phyloP scores from a whole-genome alignment of 2,888 invertebrate genomes.

The Lingula anatina region DNA sequence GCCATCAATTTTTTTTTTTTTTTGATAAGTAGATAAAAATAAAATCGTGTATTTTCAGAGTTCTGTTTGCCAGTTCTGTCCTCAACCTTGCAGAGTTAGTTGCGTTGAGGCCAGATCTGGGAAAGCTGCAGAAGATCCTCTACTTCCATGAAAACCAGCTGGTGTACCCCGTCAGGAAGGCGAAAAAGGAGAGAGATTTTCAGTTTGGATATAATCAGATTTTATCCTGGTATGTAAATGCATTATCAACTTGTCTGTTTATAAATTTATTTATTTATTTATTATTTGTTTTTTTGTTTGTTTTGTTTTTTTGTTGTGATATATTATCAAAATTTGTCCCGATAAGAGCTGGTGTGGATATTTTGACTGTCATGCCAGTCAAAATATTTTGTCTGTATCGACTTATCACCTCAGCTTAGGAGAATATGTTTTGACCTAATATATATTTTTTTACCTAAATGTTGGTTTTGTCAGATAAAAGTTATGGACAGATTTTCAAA shows the following conservation, averaged over 20 bases:
- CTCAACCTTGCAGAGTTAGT: constrained; percentile 67
- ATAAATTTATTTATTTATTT: background rate
- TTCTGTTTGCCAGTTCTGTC: constrained; percentile 66
- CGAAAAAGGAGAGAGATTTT: constrained; percentile 66
- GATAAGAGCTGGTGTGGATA: background rate
- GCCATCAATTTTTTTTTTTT: too few species aligned
- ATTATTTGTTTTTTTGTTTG: background rate
- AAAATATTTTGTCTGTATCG: too few species aligned
- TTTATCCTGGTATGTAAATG: constrained; percentile 59
- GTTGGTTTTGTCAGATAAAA: too few species aligned
- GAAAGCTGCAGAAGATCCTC: constrained; percentile 60
- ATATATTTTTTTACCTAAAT: too few species aligned
- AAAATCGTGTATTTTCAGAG: constrained; percentile 49
- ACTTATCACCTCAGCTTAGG: too few species aligned
- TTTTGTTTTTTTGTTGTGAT: background rate
- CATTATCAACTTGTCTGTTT: background rate
- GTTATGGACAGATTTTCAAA: too few species aligned
- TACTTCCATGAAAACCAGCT: constrained; percentile 78
- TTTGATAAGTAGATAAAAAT: too few species aligned
- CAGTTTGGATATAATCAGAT: constrained; percentile 75
- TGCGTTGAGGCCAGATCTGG: constrained; percentile 64
- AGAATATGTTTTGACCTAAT: too few species aligned
- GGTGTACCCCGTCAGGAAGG: constrained; percentile 64
- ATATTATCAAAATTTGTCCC: background rate
- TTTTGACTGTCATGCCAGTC: too few species aligned